phyloP scores from a whole-genome alignment of 1,140 invertebrate species.

The Asobara japonica region DNA sequence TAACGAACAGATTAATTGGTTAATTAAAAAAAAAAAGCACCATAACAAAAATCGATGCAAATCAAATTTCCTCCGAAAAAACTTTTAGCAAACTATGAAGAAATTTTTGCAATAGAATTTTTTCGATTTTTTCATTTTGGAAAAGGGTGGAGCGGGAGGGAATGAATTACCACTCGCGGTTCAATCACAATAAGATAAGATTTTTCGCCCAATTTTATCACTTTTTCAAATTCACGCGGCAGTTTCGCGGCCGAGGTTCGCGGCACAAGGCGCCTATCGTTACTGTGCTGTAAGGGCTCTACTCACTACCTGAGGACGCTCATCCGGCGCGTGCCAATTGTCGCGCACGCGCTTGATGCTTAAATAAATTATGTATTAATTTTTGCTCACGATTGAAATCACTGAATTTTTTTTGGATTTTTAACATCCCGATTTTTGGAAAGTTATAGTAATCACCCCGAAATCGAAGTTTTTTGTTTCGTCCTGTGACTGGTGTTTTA shows the following conservation, averaged over 20 bases:
- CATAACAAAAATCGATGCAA: neutral
- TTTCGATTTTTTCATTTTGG: neutral
- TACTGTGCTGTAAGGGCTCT: neutral
- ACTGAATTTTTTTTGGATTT: no score
- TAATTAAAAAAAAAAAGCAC: neutral
- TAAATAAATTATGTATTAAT: no score
- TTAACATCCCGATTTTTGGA: no score
- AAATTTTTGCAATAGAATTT: no score
- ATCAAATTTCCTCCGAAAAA: neutral
- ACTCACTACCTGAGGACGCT: neutral
- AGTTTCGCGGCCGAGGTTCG: neutral
- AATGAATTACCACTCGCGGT: neutral
- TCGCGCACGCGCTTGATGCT: neutral
- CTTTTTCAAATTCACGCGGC: neutral
- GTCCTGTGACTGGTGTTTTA: no score
- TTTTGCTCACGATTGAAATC: no score
- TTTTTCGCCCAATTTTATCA: neutral
- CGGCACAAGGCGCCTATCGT: neutral
- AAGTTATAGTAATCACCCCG: no score
- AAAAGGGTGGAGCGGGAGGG: neutral
- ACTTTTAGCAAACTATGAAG: no score
- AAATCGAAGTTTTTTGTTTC: no score
- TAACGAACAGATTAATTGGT: neutral
- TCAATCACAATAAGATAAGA: neutral
- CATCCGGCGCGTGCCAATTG: neutral